Base-by-base conservation (phyloP, 2,113 vertebrate genomes). In the Spermophilus dauricus region DNA sequence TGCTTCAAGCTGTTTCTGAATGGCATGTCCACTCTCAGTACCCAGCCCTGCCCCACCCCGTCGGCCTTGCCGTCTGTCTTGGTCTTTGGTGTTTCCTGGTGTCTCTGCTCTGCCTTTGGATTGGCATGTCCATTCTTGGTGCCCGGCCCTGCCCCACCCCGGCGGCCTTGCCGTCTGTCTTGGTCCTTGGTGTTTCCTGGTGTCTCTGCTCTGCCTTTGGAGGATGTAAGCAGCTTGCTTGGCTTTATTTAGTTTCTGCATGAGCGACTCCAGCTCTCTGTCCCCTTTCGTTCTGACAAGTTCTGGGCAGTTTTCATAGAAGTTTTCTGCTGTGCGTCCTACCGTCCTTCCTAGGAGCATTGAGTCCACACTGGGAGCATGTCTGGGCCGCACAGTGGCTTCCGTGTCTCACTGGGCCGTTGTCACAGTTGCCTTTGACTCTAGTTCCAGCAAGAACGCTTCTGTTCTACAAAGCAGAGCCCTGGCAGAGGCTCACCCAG, bases 171-270 rank as follows among this genome's bases (percentile, higher is more conserved):
- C 45, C 76, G n/a, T 77, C 63, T 70, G 4, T 11, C 53, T 90
- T 76, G 53, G 65, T 61, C 84, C 65, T 80, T 56, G 53, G 17
- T 56, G 53, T 17, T 17, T 56, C 18, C 53, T 53, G 53, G 53
- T 53, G 53, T 53, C 10, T 51, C 48, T 11, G 16, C 53, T 58
- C 18, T 85, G 56, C 48, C 48, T 61, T 82, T 63, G 76, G 37
- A 26, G 20, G 70, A 72, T 88, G 48, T 45, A 77, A 45, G 17
- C 83, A 84, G 14, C 58, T 76, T 76, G 45, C 32, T 28, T 78
- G n/a, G 89, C 81, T 88, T 89, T 56, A 51, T 83, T 95, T 88
- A 37, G 14, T 63, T 89, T 96, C 86, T 28, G 24, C 58, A 67
- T 63, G 58, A 73, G 56, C 9, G n/a, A 42, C 30, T 24, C 45